phyloP scores from a whole-genome alignment of 2,888 invertebrate species.

The Athetis lepigone region DNA sequence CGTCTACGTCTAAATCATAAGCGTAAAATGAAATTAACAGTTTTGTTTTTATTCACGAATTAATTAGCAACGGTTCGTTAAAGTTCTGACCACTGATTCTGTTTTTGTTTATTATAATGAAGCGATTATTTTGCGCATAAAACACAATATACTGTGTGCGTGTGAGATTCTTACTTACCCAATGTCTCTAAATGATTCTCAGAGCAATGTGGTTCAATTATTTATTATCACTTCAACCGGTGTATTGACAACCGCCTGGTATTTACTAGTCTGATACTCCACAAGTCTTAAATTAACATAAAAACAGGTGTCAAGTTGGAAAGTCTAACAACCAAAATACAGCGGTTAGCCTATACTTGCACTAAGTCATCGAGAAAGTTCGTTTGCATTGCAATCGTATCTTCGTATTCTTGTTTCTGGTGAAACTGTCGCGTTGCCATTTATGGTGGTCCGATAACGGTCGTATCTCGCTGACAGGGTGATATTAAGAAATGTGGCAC shows the following conservation, averaged over 20 bases:
- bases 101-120: conserved; percentile 23
- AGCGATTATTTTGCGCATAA: conserved; percentile 28
- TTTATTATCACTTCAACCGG: conserved; percentile 14
- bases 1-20: conserved; percentile 10
- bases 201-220: conserved; percentile 8
- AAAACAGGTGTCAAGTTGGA: conserved; percentile 1
- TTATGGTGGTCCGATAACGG: conserved; percentile 68
- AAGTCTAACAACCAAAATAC: conserved; percentile 13
- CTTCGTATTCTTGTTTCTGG: conserved; percentile 72
- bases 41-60: conserved; percentile 45
- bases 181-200: background rate
- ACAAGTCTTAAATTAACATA: background rate
- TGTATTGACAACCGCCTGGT: conserved; percentile 5
- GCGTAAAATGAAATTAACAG: conserved; percentile 27
- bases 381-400: conserved; percentile 69
- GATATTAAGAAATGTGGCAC: conserved; percentile 57
- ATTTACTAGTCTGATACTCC: conserved; percentile 1
- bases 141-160: conserved; percentile 8
- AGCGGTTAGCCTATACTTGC: conserved; percentile 17
- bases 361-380: conserved; percentile 65
- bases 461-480: conserved; percentile 46
- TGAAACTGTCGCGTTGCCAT: conserved; percentile 68
- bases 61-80: conserved; percentile 51
- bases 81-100: conserved; percentile 53
- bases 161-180: conserved; percentile 2